Evolutionary conservation across 2,888 invertebrate genomes (phyloP), one percentile per base, ranked within the genome.

Genomic region (Caenorhabditis angaria): DNA sequence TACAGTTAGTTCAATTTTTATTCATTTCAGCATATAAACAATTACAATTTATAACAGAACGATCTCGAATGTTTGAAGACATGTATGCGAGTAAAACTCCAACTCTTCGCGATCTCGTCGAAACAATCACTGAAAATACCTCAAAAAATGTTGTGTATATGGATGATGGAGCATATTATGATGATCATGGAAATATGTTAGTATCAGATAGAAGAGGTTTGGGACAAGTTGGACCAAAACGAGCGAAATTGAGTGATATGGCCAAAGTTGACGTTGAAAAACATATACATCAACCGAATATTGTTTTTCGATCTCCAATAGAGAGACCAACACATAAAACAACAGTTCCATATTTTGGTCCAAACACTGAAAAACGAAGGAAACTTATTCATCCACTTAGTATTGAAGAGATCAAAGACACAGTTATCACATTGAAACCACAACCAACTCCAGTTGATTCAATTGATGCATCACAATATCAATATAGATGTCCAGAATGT

Each of bases 221-320:
- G 27, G 54, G 54, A 54, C 18, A 54, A 18, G 18, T 27, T 18
- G 27, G 27, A 54, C 25, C 27, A 29, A 56, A 20, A 32, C n/a
- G 32, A 28, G 10, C 5, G 18, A 18, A n/a, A 2, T 18, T 70
- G 20, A 61, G 27, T 29, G 59, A 65, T 0, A 55, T 70, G 50
- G 61, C 70, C 0, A 65, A 65, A 54, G 55, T 70, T 4, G 66
- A 70, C 5, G 65, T 70, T 47, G 70, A 70, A 35, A 65, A 65
- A 27, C 56, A 62, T 3, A 4, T 54, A 12, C 41, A 28, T 54
- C 8, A 28, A 28, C 25, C 24, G 24, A 53, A 20, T 2, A 54
- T 22, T n/a, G 32, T 10, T 1, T 18, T 18, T 12, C 29, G 24
- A 54, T 62, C 28, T 5, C 20, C 2, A 6, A 6, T 28, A n/a